Evolutionary conservation across 2,113 vertebrate genomes (phyloP), one percentile per base, ranked within the genome.

Genomic region (Passerina amoena): DNA sequence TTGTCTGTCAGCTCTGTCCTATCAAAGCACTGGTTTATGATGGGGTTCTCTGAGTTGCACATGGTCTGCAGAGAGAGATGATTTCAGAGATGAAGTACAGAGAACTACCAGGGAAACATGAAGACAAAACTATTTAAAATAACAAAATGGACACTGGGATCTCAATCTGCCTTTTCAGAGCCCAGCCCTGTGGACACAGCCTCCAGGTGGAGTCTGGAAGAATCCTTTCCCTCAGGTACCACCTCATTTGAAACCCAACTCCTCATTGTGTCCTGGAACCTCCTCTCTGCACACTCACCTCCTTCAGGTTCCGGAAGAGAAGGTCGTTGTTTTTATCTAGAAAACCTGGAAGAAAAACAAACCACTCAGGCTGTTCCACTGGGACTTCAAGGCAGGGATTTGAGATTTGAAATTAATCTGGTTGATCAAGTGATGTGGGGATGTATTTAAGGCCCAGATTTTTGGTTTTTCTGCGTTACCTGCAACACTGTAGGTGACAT

Each of bases 261-360:
- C 22, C 50, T 68, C 5, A 0, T 61, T 50, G 38, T 89, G 45
- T 4, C 33, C 0, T 40, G 71, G 75, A 57, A 57, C 45, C 3
- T 14, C 50, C 73, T 25, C 9, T 21, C 14, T 20, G 22, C 51
- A 33, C 40, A 91, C 98, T 98, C 95, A 99, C 99, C 98, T 99
- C 99, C 96, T 99, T 99, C 88, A 99, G 94, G 97, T 99, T 99
- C 96, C 99, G 98, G 97, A 99, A 99, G 37, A 99, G 99, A 65
- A 99, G 98, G 95, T 99, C 99, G 2, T 99, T 99, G 98, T 99
- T 99, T 97, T 99, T 99, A 98, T 99, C 99, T 97, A 99, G 96
- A 97, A 99, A 99, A 87, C 99, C 99, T 99, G 96, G 59, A 86
- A 63, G 77, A 85, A 42, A 96, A 88, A 90, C 95, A 89, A 96